These are phyloP conservation scores for Ptilorrhoa leucosticta DNA, from an alignment of 2,113 vertebrate species.

Conservation along the genomic window DNA sequence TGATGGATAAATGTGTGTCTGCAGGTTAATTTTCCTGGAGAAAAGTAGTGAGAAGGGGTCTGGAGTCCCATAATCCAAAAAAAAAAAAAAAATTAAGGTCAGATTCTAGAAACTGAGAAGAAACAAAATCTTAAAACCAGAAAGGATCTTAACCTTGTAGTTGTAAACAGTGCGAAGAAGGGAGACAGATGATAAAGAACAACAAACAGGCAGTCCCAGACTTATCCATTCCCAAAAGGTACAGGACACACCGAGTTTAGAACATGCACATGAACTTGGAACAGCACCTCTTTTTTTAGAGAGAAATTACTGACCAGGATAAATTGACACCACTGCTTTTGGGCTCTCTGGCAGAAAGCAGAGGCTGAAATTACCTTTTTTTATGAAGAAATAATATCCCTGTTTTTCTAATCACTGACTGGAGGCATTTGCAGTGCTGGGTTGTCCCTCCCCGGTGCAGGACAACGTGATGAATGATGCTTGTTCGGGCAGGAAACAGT, in stretches of 20 bases:
- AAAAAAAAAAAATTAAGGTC: background rate
- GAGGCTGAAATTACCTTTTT: background rate
- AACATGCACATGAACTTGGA: background rate
- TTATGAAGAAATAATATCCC: background rate
- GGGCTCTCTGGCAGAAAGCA: background rate
- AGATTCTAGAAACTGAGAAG: background rate
- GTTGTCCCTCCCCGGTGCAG: background rate
- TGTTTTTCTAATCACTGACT: background rate
- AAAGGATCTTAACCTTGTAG: background rate
- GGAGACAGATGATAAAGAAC: background rate
- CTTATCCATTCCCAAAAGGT: background rate
- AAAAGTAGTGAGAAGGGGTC: background rate
- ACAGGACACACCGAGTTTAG: background rate
- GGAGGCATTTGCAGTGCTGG: background rate
- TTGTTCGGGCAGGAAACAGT: background rate
- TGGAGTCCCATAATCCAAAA: rapidly evolving
- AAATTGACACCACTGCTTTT: background rate
- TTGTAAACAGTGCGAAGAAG: background rate
- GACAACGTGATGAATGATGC: background rate
- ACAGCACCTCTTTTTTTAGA: background rate
- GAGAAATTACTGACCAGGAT: background rate
- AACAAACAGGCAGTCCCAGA: background rate
- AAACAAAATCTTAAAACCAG: background rate
- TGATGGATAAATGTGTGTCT: background rate
- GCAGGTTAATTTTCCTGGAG: background rate